phyloP scores from a whole-genome alignment of 2,888 invertebrate species.

The Anoplius nigerrimus region DNA sequence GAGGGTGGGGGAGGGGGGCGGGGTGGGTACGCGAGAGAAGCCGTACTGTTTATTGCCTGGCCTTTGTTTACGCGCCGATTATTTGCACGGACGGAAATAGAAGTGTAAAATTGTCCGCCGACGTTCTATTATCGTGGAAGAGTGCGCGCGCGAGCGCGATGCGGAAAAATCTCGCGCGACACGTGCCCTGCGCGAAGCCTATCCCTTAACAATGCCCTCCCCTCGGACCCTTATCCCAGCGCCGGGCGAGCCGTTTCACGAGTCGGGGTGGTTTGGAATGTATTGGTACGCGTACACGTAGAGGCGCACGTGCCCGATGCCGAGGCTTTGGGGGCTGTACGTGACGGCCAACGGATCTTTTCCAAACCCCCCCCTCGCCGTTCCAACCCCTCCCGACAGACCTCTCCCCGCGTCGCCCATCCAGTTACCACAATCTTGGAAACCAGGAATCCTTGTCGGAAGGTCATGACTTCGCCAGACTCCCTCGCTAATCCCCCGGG shows the following conservation, averaged over 20 bases:
- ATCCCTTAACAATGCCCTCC: background rate
- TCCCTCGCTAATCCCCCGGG: constrained; percentile 47
- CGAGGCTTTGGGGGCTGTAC: background rate
- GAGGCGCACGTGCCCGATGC: background rate
- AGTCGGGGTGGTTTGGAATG: background rate
- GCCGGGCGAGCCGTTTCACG: background rate
- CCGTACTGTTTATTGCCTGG: too few relatives aligned
- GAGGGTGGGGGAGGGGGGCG: too few relatives aligned
- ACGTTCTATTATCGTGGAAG: too few relatives aligned
- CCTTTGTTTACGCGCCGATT: too few relatives aligned
- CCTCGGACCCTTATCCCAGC: constrained; percentile 4
- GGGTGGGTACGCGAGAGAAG: too few relatives aligned
- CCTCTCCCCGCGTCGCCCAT: too few relatives aligned
- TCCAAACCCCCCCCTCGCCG: background rate
- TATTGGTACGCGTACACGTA: constrained; percentile 20
- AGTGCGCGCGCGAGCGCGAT: too few relatives aligned
- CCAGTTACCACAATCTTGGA: constrained; percentile 29
- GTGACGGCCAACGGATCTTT: constrained; percentile 3
- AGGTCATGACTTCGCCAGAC: constrained; percentile 51
- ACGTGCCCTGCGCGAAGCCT: background rate
- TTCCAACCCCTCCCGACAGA: too few relatives aligned
- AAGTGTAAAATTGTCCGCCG: too few relatives aligned
- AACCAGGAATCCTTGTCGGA: constrained; percentile 54
- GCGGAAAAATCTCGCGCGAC: too few relatives aligned
- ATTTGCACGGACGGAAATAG: too few relatives aligned